These are phyloP conservation scores for Eolophus roseicapilla DNA, from an alignment of 2,113 vertebrate species.

Conservation along the genomic window DNA sequence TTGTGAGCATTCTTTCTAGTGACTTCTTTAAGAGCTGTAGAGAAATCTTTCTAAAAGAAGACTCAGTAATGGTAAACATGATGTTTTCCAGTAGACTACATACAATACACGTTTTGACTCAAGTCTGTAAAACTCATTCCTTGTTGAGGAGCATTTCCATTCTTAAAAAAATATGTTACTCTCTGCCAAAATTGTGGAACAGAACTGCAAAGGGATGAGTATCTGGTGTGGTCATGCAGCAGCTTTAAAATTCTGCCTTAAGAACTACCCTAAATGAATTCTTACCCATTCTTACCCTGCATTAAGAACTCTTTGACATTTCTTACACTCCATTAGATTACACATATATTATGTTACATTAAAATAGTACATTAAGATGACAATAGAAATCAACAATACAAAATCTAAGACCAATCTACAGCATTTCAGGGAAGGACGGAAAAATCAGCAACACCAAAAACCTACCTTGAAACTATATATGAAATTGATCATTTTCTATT, in stretches of 20 bases:
- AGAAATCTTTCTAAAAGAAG: background rate
- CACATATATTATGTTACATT: background rate
- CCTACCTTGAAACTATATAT: background rate
- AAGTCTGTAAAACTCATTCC: background rate
- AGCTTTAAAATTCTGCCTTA: background rate
- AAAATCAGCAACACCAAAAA: background rate
- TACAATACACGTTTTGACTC: background rate
- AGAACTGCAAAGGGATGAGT: background rate
- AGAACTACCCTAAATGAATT: background rate
- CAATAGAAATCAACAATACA: background rate
- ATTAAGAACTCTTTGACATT: background rate
- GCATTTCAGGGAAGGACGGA: background rate
- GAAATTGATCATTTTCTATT: background rate
- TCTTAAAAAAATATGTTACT: background rate
- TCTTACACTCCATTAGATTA: background rate
- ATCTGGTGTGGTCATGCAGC: background rate
- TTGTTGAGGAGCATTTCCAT: background rate
- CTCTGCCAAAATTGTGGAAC: background rate
- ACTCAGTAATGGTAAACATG: background rate
- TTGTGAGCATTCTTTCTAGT: background rate
- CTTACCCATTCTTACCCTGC: background rate
- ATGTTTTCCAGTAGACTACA: background rate
- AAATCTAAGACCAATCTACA: background rate
- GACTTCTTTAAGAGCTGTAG: background rate
- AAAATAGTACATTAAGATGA: background rate